phyloP scores from a whole-genome alignment of 2,888 invertebrate species.

The Octodonta nipae region DNA sequence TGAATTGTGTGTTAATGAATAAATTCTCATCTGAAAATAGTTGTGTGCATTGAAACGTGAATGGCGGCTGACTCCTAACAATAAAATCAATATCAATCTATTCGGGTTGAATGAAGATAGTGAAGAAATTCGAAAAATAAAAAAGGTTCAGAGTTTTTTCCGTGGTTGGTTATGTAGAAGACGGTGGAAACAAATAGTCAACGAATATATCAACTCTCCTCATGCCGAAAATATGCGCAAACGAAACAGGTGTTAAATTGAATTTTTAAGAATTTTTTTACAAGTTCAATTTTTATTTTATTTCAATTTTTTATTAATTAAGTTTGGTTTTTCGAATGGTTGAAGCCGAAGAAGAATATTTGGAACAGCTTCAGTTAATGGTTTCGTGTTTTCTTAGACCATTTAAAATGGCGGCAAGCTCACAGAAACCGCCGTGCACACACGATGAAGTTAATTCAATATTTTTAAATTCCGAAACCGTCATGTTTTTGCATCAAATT shows the following conservation, averaged over 20 bases:
- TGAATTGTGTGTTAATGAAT: background rate
- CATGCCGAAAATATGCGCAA: conserved; percentile 90
- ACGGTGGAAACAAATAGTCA: conserved; percentile 88
- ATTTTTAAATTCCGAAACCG: conserved; percentile 83
- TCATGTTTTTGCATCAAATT: conserved; percentile 84
- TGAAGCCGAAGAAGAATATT: conserved; percentile 84
- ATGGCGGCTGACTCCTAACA: conserved; percentile 56
- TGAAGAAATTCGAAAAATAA: conserved; percentile 74
- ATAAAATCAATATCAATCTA: too few species aligned
- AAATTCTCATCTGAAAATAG: conserved; percentile 36
- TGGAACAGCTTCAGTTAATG: conserved; percentile 74
- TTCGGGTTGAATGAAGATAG: conserved; percentile 47
- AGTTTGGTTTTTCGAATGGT: conserved; percentile 82
- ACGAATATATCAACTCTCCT: conserved; percentile 85
- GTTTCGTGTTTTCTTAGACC: conserved; percentile 79
- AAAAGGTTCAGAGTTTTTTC: conserved; percentile 82
- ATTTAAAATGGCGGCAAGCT: conserved; percentile 87
- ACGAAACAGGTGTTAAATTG: too few species aligned
- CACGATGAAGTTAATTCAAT: conserved; percentile 91
- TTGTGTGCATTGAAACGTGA: conserved; percentile 70
- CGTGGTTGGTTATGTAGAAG: conserved; percentile 84
- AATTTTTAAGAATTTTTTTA: too few species aligned
- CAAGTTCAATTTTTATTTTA: too few species aligned
- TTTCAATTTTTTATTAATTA: too few species aligned
- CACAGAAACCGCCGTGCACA: conserved; percentile 81